Base-by-base conservation (phyloP, 2,113 vertebrate species). In the Cettia cetti region DNA sequence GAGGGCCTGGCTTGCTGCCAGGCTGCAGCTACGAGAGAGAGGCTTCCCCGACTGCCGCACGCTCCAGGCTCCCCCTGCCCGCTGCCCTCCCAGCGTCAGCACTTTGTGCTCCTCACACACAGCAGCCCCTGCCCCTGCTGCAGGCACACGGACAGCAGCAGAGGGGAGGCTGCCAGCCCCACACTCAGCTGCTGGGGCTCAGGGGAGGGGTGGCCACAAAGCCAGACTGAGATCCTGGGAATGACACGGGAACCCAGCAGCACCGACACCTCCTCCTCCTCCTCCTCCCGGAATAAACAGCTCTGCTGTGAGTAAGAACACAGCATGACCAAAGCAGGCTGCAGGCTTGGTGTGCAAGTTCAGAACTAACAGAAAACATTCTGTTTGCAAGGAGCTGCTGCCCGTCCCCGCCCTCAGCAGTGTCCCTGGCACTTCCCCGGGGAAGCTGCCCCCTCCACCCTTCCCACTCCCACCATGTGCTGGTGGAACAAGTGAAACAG, bases 1-100 rank as follows among this genome's bases (percentile, higher is more conserved):
- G 77, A 66, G 74, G 52, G 53, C 28, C 35, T 61, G 76, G 77
- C 53, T 0, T 44, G 74, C 31, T 56, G 80, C 82, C 91, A 86
- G 76, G 70, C 74, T 96, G 92, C 88, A 89, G 91, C 42, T 60
- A 13, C 6, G 3, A 81, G 81, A 89, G 88, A 87, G 87, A 91
- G 94, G 94, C 69, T 79, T 84, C 63, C 94, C 92, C 4, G 3
- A 4, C 52, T 39, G 50, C 28, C 17, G 61, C 49, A 39, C 15
- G 12, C 26, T 45, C 6, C 33, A 21, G 61, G 40, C 52, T 65
- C 20, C 28, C 20, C 11, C 1, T 20, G 19, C 22, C 17, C 27
- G 27, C 26, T 40, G 28, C 77, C 42, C 7, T 8, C n/a, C 31
- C 50, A 1, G 54, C 0, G 44, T 0, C 76, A 88, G 13, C 2